Percentiles rank a stretch among this genome's conserved stretches.
Evolutionary conservation across 2,797 vertebrate species (phyloP).

Genomic region (Clamator glandarius): DNA sequence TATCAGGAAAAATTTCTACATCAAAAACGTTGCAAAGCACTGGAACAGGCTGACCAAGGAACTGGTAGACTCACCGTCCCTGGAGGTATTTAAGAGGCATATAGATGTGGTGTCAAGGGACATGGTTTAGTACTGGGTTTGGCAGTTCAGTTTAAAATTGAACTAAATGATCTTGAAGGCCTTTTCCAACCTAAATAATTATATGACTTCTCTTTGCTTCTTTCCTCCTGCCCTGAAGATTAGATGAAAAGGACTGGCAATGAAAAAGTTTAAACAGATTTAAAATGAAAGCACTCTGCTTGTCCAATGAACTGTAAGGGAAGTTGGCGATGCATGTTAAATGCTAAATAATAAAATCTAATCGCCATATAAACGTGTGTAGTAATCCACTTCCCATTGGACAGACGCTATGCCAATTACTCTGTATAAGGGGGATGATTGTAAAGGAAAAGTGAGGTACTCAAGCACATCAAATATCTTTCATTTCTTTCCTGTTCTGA

Average conservation of each 20-base stretch:
- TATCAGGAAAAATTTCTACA: background rate
- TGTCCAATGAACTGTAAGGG: slow-evolving; percentile 59
- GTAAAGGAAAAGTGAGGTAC: background rate
- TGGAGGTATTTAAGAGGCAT: background rate
- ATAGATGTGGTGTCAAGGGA: background rate
- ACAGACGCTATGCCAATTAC: background rate
- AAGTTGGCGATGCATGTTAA: slow-evolving; percentile 59
- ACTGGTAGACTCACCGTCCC: too few relatives aligned
- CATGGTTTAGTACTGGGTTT: background rate
- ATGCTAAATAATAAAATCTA: slow-evolving; percentile 62
- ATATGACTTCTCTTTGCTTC: background rate
- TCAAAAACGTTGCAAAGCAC: background rate
- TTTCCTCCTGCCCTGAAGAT: background rate
- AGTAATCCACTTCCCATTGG: slow-evolving; percentile 60
- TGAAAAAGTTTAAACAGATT: slow-evolving; percentile 39
- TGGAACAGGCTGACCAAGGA: background rate
- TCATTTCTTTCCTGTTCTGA: background rate
- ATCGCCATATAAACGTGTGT: slow-evolving; percentile 35
- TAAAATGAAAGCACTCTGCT: slow-evolving; percentile 44
- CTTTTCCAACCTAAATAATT: background rate
- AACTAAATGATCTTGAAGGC: background rate
- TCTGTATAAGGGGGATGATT: background rate
- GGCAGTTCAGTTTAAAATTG: background rate
- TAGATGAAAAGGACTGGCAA: background rate
- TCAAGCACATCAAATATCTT: slow-evolving; percentile 34